A percentile compares a stretch with the other conserved stretches of the same genome.
phyloP scores from a whole-genome alignment of 2,113 vertebrate genomes.

The Forbesichthys agassizii region DNA sequence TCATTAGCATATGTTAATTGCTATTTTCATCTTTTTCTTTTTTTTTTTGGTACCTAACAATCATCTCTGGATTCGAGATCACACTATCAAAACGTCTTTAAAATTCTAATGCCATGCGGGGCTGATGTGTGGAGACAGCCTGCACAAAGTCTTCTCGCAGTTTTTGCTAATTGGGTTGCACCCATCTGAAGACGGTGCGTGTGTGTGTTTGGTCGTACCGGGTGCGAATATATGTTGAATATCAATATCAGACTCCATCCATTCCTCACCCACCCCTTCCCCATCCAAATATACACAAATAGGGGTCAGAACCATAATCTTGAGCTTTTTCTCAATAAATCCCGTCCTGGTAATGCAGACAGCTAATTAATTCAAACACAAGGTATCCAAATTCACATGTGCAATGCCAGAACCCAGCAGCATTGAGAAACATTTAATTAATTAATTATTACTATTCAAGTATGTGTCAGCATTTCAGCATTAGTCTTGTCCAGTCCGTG shows the following conservation, averaged over 20 bases:
- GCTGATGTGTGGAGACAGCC: conserved; percentile 42
- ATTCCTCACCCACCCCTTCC: not conserved
- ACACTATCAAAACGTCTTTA: conserved; percentile 73
- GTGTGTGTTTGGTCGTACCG: not conserved
- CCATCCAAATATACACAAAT: conserved; percentile 11
- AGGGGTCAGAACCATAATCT: too few species aligned
- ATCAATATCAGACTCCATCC: conserved; percentile 17
- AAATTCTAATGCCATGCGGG: conserved; percentile 65
- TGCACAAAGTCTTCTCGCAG: conserved; percentile 35
- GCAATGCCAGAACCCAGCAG: too few species aligned
- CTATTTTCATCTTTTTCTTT: conserved; percentile 27
- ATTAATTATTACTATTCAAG: too few species aligned
- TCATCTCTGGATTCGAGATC: conserved; percentile 67
- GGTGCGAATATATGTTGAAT: conserved; percentile 13
- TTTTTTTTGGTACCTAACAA: conserved; percentile 48
- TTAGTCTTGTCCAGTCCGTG: too few species aligned
- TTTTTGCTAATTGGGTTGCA: conserved; percentile 53
- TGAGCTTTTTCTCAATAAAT: conserved; percentile 15
- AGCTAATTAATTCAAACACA: too few species aligned
- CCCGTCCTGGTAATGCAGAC: too few species aligned
- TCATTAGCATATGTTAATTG: conserved; percentile 62
- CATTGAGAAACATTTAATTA: too few species aligned
- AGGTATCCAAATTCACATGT: too few species aligned
- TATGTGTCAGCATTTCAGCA: too few species aligned
- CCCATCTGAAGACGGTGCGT: conserved; percentile 28